A percentile compares a stretch with the other conserved stretches of the same genome.
Conservation (phyloP, 1,140 invertebrate species). For the Paramacrobiotus metropolitanus region DNA sequence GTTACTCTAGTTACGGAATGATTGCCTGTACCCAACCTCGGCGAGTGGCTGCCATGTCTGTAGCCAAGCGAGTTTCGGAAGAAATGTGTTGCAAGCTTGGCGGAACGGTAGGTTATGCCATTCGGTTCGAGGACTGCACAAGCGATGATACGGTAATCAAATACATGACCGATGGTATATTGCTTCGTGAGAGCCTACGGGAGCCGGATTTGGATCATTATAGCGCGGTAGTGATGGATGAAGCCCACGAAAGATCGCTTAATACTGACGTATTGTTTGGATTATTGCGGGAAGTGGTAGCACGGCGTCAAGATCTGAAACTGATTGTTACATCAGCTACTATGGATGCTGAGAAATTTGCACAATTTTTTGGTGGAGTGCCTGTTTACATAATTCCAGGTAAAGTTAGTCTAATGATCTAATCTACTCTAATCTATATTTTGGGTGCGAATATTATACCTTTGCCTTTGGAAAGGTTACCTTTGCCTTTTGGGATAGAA, state of each 20-base stretch:
- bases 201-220: conserved; percentile 89
- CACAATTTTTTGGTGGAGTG: conserved; percentile 93
- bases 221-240: conserved; percentile 92
- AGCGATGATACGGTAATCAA: conserved; percentile 86
- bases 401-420: too few species aligned
- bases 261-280: conserved; percentile 97
- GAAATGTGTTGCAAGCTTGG: conserved; percentile 78
- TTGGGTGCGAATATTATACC: too few species aligned
- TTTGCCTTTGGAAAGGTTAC: too few species aligned
- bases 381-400: conserved; percentile 92
- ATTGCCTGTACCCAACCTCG: conserved; percentile 83
- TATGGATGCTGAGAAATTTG: conserved; percentile 95
- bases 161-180: conserved; percentile 98
- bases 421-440: too few species aligned
- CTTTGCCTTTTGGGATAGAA: too few species aligned
- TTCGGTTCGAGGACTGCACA: conserved; percentile 98
- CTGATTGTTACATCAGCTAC: conserved; percentile 98
- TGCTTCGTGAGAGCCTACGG: conserved; percentile 73
- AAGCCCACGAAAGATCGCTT: conserved; percentile 89
- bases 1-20: conserved; percentile 73
- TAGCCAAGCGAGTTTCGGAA: conserved; percentile 92
- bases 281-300: conserved; percentile 73
- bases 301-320: conserved; percentile 76
- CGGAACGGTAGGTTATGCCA: conserved; percentile 88
- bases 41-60: conserved; percentile 92